Base-by-base conservation (phyloP, 2,797 vertebrate species). In the Gadopsis bispinosus region DNA sequence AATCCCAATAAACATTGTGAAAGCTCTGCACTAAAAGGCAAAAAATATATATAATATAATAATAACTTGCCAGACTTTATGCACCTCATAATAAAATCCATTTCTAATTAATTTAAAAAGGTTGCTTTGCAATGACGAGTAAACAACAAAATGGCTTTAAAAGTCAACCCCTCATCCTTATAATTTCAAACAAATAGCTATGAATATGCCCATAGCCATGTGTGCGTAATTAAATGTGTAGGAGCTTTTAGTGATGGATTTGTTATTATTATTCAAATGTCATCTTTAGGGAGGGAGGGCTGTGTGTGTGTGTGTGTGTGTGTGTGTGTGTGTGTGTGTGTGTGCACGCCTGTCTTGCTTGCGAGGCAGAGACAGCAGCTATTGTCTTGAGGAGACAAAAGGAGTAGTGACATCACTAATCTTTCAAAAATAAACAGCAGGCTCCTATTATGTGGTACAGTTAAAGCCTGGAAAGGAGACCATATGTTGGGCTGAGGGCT, bases 351-450 rank as follows among this genome's bases (percentile, higher is more conserved):
- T 87, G 80, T 85, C 80, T 90, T 83, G 64, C 81, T 82, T 63
- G 73, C 26, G 22, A 79, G 64, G 76, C 76, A 80, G 79, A 80
- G 78, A 89, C 87, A 73, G 80, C 88, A 89, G 91, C 92, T 88
- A 89, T 94, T 93, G 88, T 94, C 91, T 95, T 89, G 81, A 86
- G 71, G 76, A 95, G 88, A 94, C 93, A 95, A 95, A 95, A 93
- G 92, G 83, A 87, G 88, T 81, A 80, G 88, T 93, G 91, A 91
- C 89, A 91, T 92, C 87, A 86, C 88, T 89, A 92, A 91, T 93
- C 92, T 93, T 91, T 91, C 68, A 88, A 92, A 89, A 90, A 87
- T 86, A 90, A 94, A 94, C 91, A 93, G 92, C 90, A 88, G 91
- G 91, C 88, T 90, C 87, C 86, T 81, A 88, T 92, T 90, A 91